Evolutionary conservation across 2,113 vertebrate genomes (phyloP).

Genomic region (Peromyscus californicus): DNA sequence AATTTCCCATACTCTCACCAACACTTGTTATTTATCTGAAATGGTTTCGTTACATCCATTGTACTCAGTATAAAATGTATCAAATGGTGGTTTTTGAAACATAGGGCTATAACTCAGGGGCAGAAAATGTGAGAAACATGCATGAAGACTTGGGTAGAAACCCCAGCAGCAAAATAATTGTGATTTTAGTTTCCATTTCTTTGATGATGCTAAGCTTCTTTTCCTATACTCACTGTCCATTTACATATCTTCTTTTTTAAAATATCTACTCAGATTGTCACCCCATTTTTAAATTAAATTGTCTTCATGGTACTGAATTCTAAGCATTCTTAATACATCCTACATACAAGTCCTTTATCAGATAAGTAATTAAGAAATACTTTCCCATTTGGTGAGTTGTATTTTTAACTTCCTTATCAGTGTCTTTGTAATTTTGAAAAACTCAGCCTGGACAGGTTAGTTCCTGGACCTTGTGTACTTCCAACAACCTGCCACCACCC

Average conservation of each 20-base stretch:
- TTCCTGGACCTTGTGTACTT: too few relatives aligned
- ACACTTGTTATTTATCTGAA: not conserved
- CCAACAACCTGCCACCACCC: too few relatives aligned
- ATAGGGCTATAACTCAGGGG: not conserved
- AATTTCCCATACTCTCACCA: not conserved
- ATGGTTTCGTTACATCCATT: not conserved
- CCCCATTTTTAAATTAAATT: not conserved
- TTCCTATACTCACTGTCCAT: not conserved
- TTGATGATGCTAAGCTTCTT: not conserved
- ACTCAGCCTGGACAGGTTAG: too few relatives aligned
- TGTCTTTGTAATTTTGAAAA: not conserved
- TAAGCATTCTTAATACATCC: not conserved
- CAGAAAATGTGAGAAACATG: not conserved
- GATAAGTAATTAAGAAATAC: conserved; percentile 25
- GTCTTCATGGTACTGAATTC: not conserved
- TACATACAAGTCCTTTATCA: conserved; percentile 3
- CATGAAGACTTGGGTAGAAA: not conserved
- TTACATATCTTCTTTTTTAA: not conserved
- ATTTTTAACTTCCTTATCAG: conserved; percentile 24
- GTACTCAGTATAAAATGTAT: not conserved
- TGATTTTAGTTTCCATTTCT: conserved; percentile 19
- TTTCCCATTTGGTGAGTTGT: not conserved
- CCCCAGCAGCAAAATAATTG: not conserved
- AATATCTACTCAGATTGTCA: conserved; percentile 4
- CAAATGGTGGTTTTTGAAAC: not conserved